Conservation (phyloP, 2,888 invertebrate genomes). For the Scrobipalpa costella region DNA sequence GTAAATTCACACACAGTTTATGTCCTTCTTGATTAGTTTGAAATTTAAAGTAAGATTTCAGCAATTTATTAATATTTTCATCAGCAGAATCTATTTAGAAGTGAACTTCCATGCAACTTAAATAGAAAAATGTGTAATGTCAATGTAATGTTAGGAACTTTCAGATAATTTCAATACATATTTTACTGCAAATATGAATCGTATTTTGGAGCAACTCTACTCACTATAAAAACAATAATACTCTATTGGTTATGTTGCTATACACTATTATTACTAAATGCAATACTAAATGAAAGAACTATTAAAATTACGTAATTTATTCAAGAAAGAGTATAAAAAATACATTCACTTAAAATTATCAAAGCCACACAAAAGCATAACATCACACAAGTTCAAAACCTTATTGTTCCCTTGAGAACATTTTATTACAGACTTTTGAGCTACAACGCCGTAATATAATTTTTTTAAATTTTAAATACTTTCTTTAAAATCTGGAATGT, state of each 20-base stretch:
- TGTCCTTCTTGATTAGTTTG: too few species aligned
- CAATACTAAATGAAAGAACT: conserved; percentile 26
- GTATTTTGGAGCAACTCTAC: too few species aligned
- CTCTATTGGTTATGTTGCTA: neutral
- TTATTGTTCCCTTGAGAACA: conserved; percentile 24
- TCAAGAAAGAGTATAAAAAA: conserved; percentile 57
- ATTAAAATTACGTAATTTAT: conserved; percentile 45
- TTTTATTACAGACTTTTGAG: conserved; percentile 29
- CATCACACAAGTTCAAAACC: conserved; percentile 42
- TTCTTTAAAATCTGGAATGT: conserved; percentile 56
- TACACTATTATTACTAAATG: neutral
- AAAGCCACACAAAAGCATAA: conserved; percentile 49
- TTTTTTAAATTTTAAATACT: conserved; percentile 35
- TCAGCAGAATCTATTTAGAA: too few species aligned
- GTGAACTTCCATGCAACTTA: too few species aligned
- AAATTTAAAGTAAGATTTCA: too few species aligned
- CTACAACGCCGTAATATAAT: conserved; percentile 37
- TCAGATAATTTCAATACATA: too few species aligned
- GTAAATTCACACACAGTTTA: too few species aligned
- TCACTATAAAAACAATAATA: too few species aligned
- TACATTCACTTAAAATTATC: conserved; percentile 50
- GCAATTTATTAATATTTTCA: too few species aligned
- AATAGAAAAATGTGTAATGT: too few species aligned
- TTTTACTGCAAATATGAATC: too few species aligned
- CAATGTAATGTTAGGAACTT: too few species aligned